Evolutionary conservation across 2,888 invertebrate species (phyloP), one percentile per base, ranked within the genome.

Genomic region (Scrobipalpa costella): DNA sequence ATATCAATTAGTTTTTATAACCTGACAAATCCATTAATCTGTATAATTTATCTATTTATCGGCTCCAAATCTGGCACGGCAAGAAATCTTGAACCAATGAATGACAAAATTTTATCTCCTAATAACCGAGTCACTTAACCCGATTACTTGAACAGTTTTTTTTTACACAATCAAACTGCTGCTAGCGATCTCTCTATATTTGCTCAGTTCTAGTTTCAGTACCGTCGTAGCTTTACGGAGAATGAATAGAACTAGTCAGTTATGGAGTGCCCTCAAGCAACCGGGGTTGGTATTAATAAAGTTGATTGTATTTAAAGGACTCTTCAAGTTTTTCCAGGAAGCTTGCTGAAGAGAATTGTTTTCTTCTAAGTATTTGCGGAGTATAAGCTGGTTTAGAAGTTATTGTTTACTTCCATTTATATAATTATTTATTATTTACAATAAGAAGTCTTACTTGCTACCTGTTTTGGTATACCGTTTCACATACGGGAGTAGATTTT

Each of bases 231-330:
- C 40, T 55, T 55, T 40, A 57, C 40, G 27, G 61, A 49, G 49
- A 61, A 17, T 50, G 50, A 62, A 57, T 62, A 13, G 61, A 61
- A 61, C 52, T 50, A 61, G 19, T 36, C 19, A 34, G 50, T 52
- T 38, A 61, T 8, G 7, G 52, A 61, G 52, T 11, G 47, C 61
- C 52, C 36, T 61, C 38, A n/a, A 61, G 50, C 19, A 8, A 52
- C n/a, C 61, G 38, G 27, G 19, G 59, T 21, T 40, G 59, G 44
- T 59, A 44, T 59, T 33, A 44, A 44, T 44, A 58, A 44, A 59
- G 44, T 27, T 38, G 59, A 59, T 59, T 44, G 59, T 21, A 2
- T 57, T 57, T 57, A 38, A 57, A 38, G 57, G 13, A 57, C 57
- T 7, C 57, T 57, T 38, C 19, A 57, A 57, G 38, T 38, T 57